Evolutionary conservation across 2,113 vertebrate species (phyloP).

Genomic region (Miniopterus natalensis): DNA sequence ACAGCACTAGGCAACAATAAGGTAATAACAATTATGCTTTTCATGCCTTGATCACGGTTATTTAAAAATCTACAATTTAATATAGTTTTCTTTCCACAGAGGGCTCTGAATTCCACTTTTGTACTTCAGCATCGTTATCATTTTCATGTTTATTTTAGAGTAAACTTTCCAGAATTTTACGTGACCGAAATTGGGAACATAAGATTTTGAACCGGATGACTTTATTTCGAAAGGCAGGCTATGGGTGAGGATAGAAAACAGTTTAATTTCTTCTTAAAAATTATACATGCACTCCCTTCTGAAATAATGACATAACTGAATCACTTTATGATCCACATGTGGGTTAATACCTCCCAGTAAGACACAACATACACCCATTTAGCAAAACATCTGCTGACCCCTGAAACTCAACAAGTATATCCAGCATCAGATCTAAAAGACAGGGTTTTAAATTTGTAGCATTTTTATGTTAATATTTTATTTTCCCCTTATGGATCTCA

Average conservation of each 20-base stretch:
- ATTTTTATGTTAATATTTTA: constrained; percentile 66
- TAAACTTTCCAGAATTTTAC: constrained; percentile 65
- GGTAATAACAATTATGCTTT: background rate
- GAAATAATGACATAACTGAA: background rate
- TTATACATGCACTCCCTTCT: background rate
- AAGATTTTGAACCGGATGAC: constrained; percentile 44
- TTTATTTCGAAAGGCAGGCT: constrained; percentile 67
- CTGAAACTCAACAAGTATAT: background rate
- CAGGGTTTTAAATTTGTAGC: background rate
- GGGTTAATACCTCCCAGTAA: background rate
- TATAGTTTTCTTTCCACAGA: background rate
- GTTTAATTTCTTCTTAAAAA: constrained; percentile 48
- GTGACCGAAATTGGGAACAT: constrained; percentile 38
- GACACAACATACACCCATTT: background rate
- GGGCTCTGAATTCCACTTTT: constrained; percentile 22
- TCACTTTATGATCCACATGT: background rate
- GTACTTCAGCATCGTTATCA: background rate
- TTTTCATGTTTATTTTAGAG: constrained; percentile 57
- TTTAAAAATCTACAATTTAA: background rate
- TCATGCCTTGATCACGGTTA: background rate
- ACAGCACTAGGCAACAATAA: background rate
- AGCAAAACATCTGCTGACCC: constrained; percentile 42
- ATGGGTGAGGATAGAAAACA: background rate
- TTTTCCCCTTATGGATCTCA: constrained; percentile 31
- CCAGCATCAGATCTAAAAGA: background rate